Conservation (phyloP, 1,140 invertebrate genomes). For the Zaprionus vittiger region DNA sequence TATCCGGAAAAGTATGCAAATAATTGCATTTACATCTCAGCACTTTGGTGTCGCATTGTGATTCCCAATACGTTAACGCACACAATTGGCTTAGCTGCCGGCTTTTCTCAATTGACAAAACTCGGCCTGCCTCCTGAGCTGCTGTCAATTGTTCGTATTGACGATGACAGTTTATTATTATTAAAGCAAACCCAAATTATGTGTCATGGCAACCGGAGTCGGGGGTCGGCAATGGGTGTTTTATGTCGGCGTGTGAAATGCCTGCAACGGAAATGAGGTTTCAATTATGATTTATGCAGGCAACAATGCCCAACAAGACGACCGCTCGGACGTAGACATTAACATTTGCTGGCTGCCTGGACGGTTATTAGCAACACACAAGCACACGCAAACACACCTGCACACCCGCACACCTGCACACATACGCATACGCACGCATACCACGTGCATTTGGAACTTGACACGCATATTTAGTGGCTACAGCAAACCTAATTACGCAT, state of each 20-base stretch:
- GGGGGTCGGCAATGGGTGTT: conserved; percentile 3
- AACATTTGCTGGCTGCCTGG: conserved; percentile 50
- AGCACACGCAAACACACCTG: conserved; percentile 3
- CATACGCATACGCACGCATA: background rate
- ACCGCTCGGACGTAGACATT: conserved; percentile 59
- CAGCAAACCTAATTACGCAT: conserved; percentile 79
- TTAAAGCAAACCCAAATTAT: conserved; percentile 77
- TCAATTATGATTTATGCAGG: conserved; percentile 73
- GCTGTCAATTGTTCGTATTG: conserved; percentile 52
- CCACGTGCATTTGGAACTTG: conserved; percentile 61
- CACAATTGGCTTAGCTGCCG: conserved; percentile 9
- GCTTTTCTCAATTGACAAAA: conserved; percentile 8
- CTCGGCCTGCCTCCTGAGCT: conserved; percentile 7
- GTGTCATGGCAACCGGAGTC: conserved; percentile 23
- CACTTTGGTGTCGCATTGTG: conserved; percentile 29
- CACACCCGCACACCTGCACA: background rate
- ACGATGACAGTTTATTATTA: conserved; percentile 78
- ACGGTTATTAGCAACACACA: conserved; percentile 40
- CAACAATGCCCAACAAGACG: conserved; percentile 38
- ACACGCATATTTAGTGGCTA: conserved; percentile 81
- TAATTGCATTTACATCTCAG: conserved; percentile 34
- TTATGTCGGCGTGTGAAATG: conserved; percentile 60
- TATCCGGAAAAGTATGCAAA: conserved; percentile 35
- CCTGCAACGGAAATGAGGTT: conserved; percentile 81
- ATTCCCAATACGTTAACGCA: conserved; percentile 19